Evolutionary conservation across 1,140 invertebrate species (phyloP).

Genomic region (Amyelois transitella): DNA sequence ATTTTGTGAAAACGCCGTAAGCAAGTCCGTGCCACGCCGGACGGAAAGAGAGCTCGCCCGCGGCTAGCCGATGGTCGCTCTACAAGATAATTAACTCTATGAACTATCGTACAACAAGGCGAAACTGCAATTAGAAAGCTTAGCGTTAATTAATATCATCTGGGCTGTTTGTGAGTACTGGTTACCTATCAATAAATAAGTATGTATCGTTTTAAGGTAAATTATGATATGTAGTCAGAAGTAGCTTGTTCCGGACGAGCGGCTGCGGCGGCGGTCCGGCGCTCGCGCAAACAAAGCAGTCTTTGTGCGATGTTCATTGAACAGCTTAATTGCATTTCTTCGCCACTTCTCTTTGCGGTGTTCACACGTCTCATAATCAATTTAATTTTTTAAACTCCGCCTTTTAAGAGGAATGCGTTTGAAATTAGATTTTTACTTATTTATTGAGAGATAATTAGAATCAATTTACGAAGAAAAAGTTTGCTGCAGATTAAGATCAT

Average conservation of each 20-base stretch:
- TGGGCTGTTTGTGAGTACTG: conserved; percentile 19
- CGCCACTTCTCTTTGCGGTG: conserved; percentile 34
- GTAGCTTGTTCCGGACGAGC: conserved; percentile 32
- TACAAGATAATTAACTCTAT: conserved; percentile 67
- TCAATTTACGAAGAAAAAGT: neutral
- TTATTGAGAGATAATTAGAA: neutral
- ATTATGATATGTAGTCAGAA: conserved; percentile 22
- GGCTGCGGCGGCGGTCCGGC: conserved; percentile 13
- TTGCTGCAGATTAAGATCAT: neutral
- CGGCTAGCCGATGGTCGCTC: conserved; percentile 44
- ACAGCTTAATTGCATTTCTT: conserved; percentile 66
- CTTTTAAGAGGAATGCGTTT: neutral
- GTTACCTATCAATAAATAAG: conserved; percentile 18
- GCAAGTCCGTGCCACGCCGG: conserved; percentile 25
- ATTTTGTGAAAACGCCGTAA: conserved; percentile 53
- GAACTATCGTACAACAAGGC: conserved; percentile 49
- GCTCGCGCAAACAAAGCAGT: conserved; percentile 50
- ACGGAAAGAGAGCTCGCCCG: conserved; percentile 33
- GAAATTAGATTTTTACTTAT: neutral
- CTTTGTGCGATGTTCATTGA: conserved; percentile 57
- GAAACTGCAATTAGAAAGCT: conserved; percentile 57
- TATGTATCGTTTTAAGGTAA: conserved; percentile 9
- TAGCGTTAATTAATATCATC: conserved; percentile 54
- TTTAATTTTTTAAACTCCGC: conserved; percentile 26
- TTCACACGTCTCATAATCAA: conserved; percentile 40